Base-by-base conservation (phyloP, 2,113 vertebrate species). In the Gobius niger region DNA sequence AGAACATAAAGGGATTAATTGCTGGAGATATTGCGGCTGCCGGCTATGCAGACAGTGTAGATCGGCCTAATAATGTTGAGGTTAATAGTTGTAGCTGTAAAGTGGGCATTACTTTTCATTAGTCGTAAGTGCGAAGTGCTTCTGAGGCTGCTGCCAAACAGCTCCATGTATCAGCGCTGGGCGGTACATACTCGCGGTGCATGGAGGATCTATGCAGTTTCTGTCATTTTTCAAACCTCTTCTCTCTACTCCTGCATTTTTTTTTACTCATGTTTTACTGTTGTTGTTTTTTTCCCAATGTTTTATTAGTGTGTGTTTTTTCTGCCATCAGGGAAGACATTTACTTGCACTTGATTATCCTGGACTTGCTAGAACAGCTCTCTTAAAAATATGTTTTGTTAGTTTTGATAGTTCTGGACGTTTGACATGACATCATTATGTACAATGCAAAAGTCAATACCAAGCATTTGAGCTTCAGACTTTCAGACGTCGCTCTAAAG, bases 191-290 rank as follows among this genome's bases (percentile, higher is more conserved):
- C 80, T 78, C 76, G 76, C 86, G 93, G 93, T 93, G 93, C 93
- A 93, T 93, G 91, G 86, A 87, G 64, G 92, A 93, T 94, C 93
- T 93, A 94, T 94, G 93, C 92, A 93, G 90, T 92, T 91, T 93
- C 91, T 92, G 91, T 88, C 84, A 91, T 91, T 85, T 79, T 77
- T 82, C 76, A 68, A 75, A 73, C 13, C 63, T 82, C 60, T 87
- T 63, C 77, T 68, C 64, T 89, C 52, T 88, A 57, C 64, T 89
- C 52, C 87, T 57, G 78, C 67, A 63, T 78, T 0, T 80, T 78
- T 0, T 80, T 63, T 69, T 11, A 73, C 64, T 66, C 76, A 64
- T 76, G 49, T 68, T 73, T 56, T 69, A 75, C 65, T 61, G 65
- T 57, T 57, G 8, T 13, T 49, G 47, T 49, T 19, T 19, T 7